Base-by-base conservation (phyloP, 2,888 invertebrate genomes). In the Punctoribates punctum region DNA sequence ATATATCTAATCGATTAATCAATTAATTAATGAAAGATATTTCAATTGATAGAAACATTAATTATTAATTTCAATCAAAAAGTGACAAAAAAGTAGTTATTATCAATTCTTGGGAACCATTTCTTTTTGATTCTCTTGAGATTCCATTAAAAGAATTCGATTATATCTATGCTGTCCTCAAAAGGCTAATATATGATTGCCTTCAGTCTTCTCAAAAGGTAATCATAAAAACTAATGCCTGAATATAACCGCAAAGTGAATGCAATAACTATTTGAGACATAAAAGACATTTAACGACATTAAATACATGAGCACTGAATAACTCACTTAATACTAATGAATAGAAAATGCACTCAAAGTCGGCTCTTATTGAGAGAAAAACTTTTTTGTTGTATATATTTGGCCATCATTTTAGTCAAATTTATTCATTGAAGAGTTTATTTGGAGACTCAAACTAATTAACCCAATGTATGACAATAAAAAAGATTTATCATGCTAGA, bases 301-400 rank as follows among this genome's bases (percentile, higher is more conserved):
- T 34, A 42, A 42, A 42, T 5, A 42, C 42, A 42, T 42, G 51
- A 51, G n/a, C 51, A 51, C 51, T n/a, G 51, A 51, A 51, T 51
- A 51, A 51, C 51, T 51, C 51, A 51, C 51, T 51, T 51, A 51
- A 51, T 42, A n/a, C 51, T 51, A 51, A 51, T 51, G 51, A 51
- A 51, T 51, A 51, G n/a, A 51, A 51, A 51, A 20, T 51, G 51
- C 51, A 20, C 51, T 51, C n/a, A n/a, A 51, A 17, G 51, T 51
- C 51, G 42, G 13, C 42, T 42, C 13, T 42, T 11, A 42, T 42
- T 51, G n/a, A 51, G 0, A 20, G 5, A n/a, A 51, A 51, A n/a
- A 20, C 11, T 11, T 13, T 42, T 42, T 51, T 51, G 51, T 51
- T 51, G 51, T n/a, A 51, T n/a, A n/a, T 51, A 51, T n/a, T 51